Conservation (phyloP, 2,113 vertebrate species). For the Sialia sialis region DNA sequence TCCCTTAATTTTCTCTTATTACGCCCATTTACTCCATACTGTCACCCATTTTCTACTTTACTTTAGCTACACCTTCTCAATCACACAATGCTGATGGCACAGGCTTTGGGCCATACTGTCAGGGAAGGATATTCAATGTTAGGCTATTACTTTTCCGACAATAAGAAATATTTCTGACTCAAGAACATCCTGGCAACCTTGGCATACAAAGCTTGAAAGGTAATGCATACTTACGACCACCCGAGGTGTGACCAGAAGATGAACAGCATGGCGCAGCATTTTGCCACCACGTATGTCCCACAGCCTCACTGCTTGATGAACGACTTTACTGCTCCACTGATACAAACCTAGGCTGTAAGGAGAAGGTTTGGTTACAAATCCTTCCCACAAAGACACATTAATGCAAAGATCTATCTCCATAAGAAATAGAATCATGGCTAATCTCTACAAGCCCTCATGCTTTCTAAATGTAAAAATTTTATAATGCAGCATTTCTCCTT, state of each 20-base stretch:
- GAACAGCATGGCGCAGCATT: conserved; percentile 83
- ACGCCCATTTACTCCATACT: neutral
- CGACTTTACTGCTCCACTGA: conserved; percentile 91
- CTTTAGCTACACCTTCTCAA: neutral
- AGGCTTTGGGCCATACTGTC: neutral
- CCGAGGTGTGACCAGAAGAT: conserved; percentile 88
- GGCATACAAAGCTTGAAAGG: neutral
- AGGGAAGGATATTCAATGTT: neutral
- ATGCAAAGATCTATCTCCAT: neutral
- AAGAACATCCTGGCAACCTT: neutral
- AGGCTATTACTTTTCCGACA: neutral
- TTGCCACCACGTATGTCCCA: conserved; percentile 86
- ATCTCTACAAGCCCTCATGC: neutral
- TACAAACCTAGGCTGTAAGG: conserved; percentile 88
- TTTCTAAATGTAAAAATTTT: neutral
- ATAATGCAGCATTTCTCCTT: neutral
- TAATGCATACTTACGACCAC: conserved; percentile 83
- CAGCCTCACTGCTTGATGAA: conserved; percentile 78
- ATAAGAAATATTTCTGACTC: neutral
- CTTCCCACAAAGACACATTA: neutral
- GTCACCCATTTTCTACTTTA: neutral
- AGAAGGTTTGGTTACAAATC: neutral
- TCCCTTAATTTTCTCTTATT: neutral
- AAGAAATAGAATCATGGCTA: neutral
- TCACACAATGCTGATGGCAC: rapidly evolving